Percentiles rank a stretch among this genome's conserved stretches.
Conservation (phyloP, 2,113 vertebrate genomes). For the Octodon degus region DNA sequence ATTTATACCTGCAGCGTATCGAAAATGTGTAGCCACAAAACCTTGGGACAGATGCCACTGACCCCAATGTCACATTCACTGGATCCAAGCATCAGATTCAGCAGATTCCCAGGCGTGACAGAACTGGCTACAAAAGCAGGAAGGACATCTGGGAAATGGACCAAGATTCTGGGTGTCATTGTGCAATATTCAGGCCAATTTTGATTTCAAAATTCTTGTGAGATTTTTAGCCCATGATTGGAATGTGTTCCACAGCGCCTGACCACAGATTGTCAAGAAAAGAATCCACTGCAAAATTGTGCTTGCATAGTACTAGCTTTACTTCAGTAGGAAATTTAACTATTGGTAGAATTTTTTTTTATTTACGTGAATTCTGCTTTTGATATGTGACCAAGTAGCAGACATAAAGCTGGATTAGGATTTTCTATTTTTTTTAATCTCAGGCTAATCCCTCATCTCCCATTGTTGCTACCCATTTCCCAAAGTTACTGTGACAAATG, state of each 20-base stretch:
- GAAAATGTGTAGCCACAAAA: conserved; percentile 10
- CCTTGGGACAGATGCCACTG: conserved; percentile 3
- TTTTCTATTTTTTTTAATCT: conserved; percentile 4
- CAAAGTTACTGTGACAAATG: conserved; percentile 38
- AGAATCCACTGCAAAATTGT: neutral
- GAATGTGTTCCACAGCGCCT: conserved; percentile 40
- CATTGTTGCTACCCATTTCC: neutral
- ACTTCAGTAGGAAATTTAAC: conserved; percentile 30
- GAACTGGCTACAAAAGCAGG: conserved; percentile 69
- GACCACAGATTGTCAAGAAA: conserved; percentile 1
- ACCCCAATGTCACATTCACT: conserved; percentile 56
- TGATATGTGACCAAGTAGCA: neutral
- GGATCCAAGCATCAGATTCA: conserved; percentile 54
- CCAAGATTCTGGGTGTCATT: conserved; percentile 69
- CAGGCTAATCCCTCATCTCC: neutral
- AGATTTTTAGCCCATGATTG: conserved; percentile 42
- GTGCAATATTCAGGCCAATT: conserved; percentile 63
- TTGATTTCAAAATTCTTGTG: conserved; percentile 70
- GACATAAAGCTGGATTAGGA: neutral
- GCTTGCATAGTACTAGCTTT: neutral
- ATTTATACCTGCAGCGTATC: neutral
- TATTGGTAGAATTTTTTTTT: conserved; percentile 17
- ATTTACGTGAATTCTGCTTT: conserved; percentile 12
- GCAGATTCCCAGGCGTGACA: conserved; percentile 64
- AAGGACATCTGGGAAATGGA: conserved; percentile 53